phyloP scores from a whole-genome alignment of 2,797 vertebrate genomes.

The Tenualosa ilisha region DNA sequence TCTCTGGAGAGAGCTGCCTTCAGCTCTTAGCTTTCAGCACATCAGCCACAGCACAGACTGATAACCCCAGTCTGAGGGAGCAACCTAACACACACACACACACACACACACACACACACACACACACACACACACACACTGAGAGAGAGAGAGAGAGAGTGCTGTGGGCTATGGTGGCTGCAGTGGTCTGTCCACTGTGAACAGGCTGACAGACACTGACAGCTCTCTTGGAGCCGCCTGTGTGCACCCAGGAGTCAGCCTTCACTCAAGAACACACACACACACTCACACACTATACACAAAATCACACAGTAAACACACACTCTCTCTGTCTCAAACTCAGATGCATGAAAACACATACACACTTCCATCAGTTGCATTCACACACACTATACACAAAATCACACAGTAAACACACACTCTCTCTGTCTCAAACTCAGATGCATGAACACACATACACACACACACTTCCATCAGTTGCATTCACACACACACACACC shows the following conservation, averaged over 20 bases:
- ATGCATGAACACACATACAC: not conserved
- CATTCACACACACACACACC: slow-evolving; percentile 18
- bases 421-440: not conserved
- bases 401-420: not conserved
- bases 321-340: not conserved
- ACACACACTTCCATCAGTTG: not conserved
- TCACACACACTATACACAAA: not conserved
- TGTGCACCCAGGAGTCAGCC: not conserved
- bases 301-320: not conserved
- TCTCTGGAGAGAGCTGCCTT: not conserved
- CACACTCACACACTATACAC: not conserved
- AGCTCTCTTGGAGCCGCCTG: not conserved
- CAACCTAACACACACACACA: not conserved
- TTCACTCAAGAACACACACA: not conserved
- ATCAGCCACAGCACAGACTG: not conserved
- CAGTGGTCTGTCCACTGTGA: not conserved
- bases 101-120: not conserved
- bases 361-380: not conserved
- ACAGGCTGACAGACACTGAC: not conserved
- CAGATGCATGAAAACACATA: not conserved
- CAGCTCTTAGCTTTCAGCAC: not conserved
- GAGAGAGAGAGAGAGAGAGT: not conserved
- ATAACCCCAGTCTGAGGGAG: slow-evolving; percentile 13
- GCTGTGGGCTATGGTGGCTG: not conserved
- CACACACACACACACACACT: not conserved